These are phyloP conservation scores for Punctoribates punctum DNA, from an alignment of 2,888 invertebrate genomes.

Conservation along the genomic window DNA sequence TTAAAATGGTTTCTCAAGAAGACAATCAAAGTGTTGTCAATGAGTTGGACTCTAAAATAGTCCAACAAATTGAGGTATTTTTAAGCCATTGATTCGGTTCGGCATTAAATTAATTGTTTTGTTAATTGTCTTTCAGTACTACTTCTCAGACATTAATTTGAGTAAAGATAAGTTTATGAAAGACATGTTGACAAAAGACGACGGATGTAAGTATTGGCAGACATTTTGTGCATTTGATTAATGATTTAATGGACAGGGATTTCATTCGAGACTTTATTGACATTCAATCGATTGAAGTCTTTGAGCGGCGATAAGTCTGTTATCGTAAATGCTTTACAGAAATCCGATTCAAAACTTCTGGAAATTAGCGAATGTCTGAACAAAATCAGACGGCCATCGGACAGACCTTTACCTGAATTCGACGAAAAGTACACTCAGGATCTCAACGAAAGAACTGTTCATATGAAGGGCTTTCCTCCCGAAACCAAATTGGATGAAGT, in stretches of 20 bases:
- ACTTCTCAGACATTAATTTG: conserved; percentile 86
- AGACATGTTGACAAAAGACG: conserved; percentile 75
- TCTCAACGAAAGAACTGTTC: conserved; percentile 70
- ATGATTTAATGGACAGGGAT: conserved; percentile 62
- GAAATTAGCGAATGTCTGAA: conserved; percentile 67
- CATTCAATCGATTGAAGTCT: conserved; percentile 73
- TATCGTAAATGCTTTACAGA: conserved; percentile 70
- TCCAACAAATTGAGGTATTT: conserved; percentile 38
- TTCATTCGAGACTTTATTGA: conserved; percentile 72
- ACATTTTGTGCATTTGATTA: too few species aligned
- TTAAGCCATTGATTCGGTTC: neutral
- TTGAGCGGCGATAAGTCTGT: conserved; percentile 66
- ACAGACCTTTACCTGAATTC: conserved; percentile 74
- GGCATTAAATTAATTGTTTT: neutral
- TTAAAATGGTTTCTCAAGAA: neutral
- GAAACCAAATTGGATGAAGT: conserved; percentile 52
- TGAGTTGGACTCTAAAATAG: conserved; percentile 30
- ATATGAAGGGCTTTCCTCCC: conserved; percentile 60
- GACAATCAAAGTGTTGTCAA: conserved; percentile 49
- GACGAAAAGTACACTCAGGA: conserved; percentile 77
- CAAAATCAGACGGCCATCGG: conserved; percentile 70
- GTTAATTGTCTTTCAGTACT: conserved; percentile 59
- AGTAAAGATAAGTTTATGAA: conserved; percentile 88
- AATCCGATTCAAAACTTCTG: conserved; percentile 68
- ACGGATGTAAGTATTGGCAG: conserved; percentile 60